Evolutionary conservation across 1,140 invertebrate species (phyloP).

Genomic region (Dermatophagoides farinae): DNA sequence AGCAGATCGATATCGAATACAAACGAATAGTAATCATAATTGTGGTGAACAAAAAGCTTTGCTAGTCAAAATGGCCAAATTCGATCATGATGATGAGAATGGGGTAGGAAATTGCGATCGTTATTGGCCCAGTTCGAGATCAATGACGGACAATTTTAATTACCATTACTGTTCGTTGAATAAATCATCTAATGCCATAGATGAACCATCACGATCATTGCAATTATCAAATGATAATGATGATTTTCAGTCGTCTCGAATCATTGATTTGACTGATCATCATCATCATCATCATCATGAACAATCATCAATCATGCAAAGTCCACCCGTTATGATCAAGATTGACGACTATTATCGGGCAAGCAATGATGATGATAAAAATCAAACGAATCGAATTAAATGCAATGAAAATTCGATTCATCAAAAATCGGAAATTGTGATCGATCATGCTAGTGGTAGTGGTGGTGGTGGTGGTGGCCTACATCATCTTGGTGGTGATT

Average conservation of each 20-base stretch:
- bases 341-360: background rate
- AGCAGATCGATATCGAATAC: background rate
- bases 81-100: background rate
- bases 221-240: background rate
- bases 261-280: background rate
- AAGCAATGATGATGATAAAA: background rate
- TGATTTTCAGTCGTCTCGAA: background rate
- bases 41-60: background rate
- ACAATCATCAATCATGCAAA: background rate
- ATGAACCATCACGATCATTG: background rate
- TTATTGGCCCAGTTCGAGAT: too few relatives aligned
- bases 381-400: background rate
- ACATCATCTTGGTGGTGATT: background rate
- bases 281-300: background rate
- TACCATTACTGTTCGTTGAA: background rate
- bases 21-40: background rate
- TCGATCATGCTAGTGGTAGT: background rate
- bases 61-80: background rate
- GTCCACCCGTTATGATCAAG: background rate
- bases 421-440: background rate
- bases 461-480: background rate
- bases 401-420: background rate
- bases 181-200: background rate
- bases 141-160: too few relatives aligned
- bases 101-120: background rate